Percentiles rank a stretch among this genome's conserved stretches.
Conservation (phyloP, 2,888 invertebrate species). For the Heliconius ismenius region DNA sequence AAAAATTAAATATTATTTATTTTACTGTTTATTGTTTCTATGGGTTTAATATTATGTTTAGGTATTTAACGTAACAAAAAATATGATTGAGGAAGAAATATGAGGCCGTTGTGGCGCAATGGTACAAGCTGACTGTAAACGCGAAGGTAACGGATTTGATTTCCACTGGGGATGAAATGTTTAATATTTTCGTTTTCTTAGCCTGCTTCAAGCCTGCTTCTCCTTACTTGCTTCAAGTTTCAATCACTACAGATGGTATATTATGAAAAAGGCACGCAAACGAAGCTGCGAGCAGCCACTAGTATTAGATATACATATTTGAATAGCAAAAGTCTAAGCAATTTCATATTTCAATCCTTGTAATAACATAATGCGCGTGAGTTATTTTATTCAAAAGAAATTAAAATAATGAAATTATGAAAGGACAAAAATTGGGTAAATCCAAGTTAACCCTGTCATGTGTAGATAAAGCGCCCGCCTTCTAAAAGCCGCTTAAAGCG, state of each 20-base stretch:
- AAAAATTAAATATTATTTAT: too few species aligned
- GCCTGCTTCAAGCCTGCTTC: too few species aligned
- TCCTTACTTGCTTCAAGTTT: too few species aligned
- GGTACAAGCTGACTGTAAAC: too few species aligned
- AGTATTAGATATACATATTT: too few species aligned
- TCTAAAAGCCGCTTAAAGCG: not conserved
- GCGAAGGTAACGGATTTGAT: too few species aligned
- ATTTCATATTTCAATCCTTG: not conserved
- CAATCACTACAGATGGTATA: too few species aligned
- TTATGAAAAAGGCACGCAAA: too few species aligned
- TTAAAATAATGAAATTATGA: not conserved
- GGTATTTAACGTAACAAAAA: not conserved
- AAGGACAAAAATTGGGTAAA: not conserved
- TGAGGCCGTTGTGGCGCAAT: too few species aligned
- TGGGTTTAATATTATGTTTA: not conserved
- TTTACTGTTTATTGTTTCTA: not conserved
- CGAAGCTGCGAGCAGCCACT: too few species aligned
- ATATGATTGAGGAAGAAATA: too few species aligned
- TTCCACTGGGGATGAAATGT: not conserved
- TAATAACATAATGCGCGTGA: not conserved
- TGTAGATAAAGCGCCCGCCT: conserved; percentile 3
- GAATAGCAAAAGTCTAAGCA: too few species aligned
- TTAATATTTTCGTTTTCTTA: not conserved
- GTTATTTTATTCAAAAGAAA: not conserved
- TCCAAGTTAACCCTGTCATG: conserved; percentile 15